Conservation (phyloP, 2,113 vertebrate species). For the Sinocyclocheilus grahami region DNA sequence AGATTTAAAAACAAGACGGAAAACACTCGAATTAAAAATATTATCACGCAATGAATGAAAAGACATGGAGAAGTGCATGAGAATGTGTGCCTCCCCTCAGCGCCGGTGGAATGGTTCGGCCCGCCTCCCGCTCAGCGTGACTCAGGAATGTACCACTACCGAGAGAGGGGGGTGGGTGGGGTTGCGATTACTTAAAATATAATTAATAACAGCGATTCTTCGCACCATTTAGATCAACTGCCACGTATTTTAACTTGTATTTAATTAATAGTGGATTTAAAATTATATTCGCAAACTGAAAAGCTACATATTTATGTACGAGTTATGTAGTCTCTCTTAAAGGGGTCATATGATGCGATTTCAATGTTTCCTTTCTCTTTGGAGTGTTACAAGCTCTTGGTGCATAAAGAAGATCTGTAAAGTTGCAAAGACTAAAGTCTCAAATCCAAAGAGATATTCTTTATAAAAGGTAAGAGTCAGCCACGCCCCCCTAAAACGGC, state of each 20-base stretch:
- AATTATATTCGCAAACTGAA: neutral
- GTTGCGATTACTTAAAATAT: neutral
- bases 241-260: rapidly evolving
- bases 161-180: neutral
- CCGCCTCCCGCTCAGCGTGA: neutral
- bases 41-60: neutral
- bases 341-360: too few species aligned
- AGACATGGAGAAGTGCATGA: neutral
- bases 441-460: too few species aligned
- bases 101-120: neutral
- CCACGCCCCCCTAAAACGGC: too few species aligned
- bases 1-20: neutral
- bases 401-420: too few species aligned
- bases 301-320: neutral
- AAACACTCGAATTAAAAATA: neutral
- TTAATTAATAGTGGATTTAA: neutral
- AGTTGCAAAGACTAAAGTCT: too few species aligned
- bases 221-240: neutral
- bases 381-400: too few species aligned
- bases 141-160: neutral
- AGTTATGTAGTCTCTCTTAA: too few species aligned
- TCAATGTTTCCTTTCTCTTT: too few species aligned
- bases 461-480: too few species aligned
- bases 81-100: neutral
- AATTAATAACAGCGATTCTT: neutral